Base-by-base conservation (phyloP, 2,888 invertebrate species). In the Stenchaetothrips biformis region DNA sequence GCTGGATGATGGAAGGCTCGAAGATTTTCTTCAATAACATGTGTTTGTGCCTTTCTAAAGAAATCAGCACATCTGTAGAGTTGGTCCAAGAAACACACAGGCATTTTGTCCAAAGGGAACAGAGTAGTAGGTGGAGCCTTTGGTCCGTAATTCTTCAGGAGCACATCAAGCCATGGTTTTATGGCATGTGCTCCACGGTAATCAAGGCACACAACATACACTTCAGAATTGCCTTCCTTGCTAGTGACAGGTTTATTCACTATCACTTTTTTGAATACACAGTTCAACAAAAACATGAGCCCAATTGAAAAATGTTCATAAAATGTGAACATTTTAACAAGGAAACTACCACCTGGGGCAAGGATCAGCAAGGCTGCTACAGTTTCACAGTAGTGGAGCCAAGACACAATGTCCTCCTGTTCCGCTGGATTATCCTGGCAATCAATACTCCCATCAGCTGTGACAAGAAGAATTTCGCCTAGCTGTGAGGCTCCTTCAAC, bases 191-290 rank as follows among this genome's bases (percentile, higher is more conserved):
- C 84, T 3, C 91, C 92, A 83, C 88, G 89, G 85, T 90, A 94
- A 37, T 89, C 88, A 48, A 91, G 85, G 84, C 94, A 95, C 48
- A 98, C 88, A 0, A 96, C 90, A 85, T 98, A 98, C 0, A 95
- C 91, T 87, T 98, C 98, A 0, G 98, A 98, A 87, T 98, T 98
- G 9, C 98, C 98, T 85, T 94, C 93, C 85, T 96, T 95, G n/a
- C 98, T 98, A 0, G 95, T 95, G 0, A 92, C 92, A 0, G 98
- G 98, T 86, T 98, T 98, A 85, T 92, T 94, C 25, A 95, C 88
- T 83, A 91, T 89, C 0, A 98, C 92, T 85, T 91, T 88, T 49
- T 89, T 85, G 86, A 98, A 98, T 21, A 90, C 84, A 84, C 93
- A 92, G 84, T 92, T 92, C 6, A 98, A 88, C 13, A 98, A 87